Conservation (phyloP, 2,888 invertebrate species). For the Amphipyra berbera region DNA sequence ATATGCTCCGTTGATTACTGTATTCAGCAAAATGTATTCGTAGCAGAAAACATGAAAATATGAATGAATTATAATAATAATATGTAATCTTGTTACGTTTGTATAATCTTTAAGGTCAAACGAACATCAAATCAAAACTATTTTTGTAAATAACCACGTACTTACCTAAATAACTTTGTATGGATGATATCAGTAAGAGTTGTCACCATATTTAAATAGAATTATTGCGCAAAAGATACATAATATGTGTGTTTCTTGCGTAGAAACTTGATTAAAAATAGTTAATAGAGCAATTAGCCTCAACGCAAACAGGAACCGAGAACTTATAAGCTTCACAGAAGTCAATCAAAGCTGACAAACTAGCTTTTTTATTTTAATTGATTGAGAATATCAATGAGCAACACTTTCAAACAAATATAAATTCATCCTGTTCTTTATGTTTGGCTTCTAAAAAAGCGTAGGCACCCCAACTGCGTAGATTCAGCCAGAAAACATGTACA, state of each 20-base stretch:
- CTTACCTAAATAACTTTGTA: conserved; percentile 6
- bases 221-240: background rate
- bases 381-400: conserved; percentile 24
- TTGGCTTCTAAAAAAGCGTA: conserved; percentile 5
- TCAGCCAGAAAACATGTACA: conserved; percentile 1
- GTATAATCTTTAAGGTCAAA: conserved; percentile 31
- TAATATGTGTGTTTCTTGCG: too few species aligned
- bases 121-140: conserved; percentile 17
- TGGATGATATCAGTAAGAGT: conserved; percentile 11
- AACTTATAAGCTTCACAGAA: conserved; percentile 23
- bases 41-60: conserved; percentile 8
- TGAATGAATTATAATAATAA: conserved; percentile 7
- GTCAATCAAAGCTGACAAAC: conserved; percentile 41
- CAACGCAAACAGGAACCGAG: conserved; percentile 24
- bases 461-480: conserved; percentile 13
- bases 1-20: conserved; percentile 11
- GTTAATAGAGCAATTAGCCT: conserved; percentile 10
- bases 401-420: conserved; percentile 8
- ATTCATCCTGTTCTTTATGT: conserved; percentile 1
- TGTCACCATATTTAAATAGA: conserved; percentile 2
- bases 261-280: background rate
- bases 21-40: conserved; percentile 7
- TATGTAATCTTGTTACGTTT: conserved; percentile 5
- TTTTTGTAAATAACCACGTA: conserved; percentile 13
- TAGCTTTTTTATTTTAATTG: conserved; percentile 20